Percentiles rank a stretch among this genome's conserved stretches.
Conservation (phyloP, 1,140 invertebrate genomes). For the Scaptomyza hsui region DNA sequence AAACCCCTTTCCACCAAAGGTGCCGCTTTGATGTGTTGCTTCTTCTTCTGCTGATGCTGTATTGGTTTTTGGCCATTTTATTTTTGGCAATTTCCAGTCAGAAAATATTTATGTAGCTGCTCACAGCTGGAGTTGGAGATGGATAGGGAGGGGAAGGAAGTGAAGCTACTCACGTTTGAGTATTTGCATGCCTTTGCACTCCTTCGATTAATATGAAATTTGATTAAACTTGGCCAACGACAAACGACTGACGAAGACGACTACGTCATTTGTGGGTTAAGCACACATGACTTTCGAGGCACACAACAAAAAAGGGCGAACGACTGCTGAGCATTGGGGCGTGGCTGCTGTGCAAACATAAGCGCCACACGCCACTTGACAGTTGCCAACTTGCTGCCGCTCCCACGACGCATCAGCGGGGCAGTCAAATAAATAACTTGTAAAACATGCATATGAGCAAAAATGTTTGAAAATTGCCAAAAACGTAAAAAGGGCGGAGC, state of each 20-base stretch:
- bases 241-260: slow-evolving; percentile 28
- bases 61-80: neutral
- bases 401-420: slow-evolving; percentile 26
- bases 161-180: slow-evolving; percentile 46
- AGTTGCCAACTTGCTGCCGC: slow-evolving; percentile 20
- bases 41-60: slow-evolving; percentile 2
- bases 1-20: slow-evolving; percentile 14
- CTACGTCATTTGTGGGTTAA: slow-evolving; percentile 68
- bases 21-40: slow-evolving; percentile 17
- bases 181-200: slow-evolving; percentile 80
- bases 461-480: slow-evolving; percentile 80
- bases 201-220: slow-evolving; percentile 82
- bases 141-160: neutral
- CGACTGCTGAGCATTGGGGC: slow-evolving; percentile 51
- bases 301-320: slow-evolving; percentile 15
- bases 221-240: slow-evolving; percentile 76
- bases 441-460: slow-evolving; percentile 83
- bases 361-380: slow-evolving; percentile 49
- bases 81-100: slow-evolving; percentile 45
- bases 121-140: neutral
- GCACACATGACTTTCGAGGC: slow-evolving; percentile 68
- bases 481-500: slow-evolving; percentile 31
- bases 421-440: slow-evolving; percentile 81
- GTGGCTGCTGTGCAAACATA: slow-evolving; percentile 53
- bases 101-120: slow-evolving; percentile 50